Evolutionary conservation across 2,888 invertebrate species (phyloP), one percentile per base, ranked within the genome.

Genomic region (Abrostola triplasia): DNA sequence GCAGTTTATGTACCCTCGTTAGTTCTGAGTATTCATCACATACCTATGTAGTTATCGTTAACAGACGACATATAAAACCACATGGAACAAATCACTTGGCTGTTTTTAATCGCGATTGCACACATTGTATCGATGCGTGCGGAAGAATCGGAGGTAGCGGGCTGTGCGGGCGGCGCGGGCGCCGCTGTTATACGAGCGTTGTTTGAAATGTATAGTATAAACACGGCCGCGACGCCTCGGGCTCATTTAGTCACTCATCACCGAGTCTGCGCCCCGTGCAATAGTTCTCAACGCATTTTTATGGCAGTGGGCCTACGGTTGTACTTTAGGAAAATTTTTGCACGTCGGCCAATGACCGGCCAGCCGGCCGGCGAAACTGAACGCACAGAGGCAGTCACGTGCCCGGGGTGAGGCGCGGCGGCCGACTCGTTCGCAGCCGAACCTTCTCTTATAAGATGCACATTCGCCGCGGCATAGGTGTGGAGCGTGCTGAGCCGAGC

Each of bases 321-420:
- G 88, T 80, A 79, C 85, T 88, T 85, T 84, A 85, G 84, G 84
- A 84, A 89, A 87, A 89, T 85, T 88, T 88, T 87, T 88, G 84
- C 88, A 87, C 86, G 79, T 84, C 90, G 91, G 93, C 93, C 92
- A 92, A 93, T 92, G 92, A 92, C 92, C 92, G 91, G 87, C 84
- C 84, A 76, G 89, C 92, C 92, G 92, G 93, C 92, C 88, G 88
- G 94, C 90, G 87, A 89, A 88, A 88, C 90, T 87, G 84, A 89
- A 84, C 89, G 86, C 81, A 85, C 85, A 78, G 90, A 90, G 86
- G 89, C 92, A 93, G 94, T 94, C 94, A 94, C 94, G 94, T 94
- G 94, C 91, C 93, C 92, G 94, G 94, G 94, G 93, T 93, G 94
- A 93, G 93, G 88, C 90, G 93, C 85, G 92, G 91, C 92, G 93